phyloP scores from a whole-genome alignment of 2,113 vertebrate species.

The Pao palembangensis region DNA sequence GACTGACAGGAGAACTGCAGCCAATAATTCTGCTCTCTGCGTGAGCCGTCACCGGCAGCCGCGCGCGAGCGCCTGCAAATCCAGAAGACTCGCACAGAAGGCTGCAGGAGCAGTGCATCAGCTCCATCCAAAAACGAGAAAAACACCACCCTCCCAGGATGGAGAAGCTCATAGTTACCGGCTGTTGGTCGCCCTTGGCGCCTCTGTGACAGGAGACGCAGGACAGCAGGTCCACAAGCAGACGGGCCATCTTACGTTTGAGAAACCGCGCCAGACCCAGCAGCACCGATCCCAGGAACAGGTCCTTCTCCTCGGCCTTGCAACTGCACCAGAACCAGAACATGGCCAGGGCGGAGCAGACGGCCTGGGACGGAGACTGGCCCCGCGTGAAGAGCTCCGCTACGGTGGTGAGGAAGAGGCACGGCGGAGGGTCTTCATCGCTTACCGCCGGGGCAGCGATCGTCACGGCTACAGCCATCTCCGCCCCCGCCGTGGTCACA shows the following conservation, averaged over 20 bases:
- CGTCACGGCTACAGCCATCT: slow-evolving; percentile 13
- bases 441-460: slow-evolving; percentile 2
- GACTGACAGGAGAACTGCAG: no score
- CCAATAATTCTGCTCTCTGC: no score
- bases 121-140: background rate
- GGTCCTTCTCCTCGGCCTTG: slow-evolving; percentile 50
- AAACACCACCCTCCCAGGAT: background rate
- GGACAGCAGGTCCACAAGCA: slow-evolving; percentile 52
- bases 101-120: no score
- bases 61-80: no score
- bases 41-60: no score
- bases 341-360: slow-evolving; percentile 63
- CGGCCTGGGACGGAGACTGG: slow-evolving; percentile 47
- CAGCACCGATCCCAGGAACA: slow-evolving; percentile 65
- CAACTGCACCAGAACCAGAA: slow-evolving; percentile 60
- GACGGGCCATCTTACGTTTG: slow-evolving; percentile 58
- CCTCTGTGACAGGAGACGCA: slow-evolving; percentile 62
- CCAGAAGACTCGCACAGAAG: slow-evolving; percentile 1
- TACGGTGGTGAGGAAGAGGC: slow-evolving; percentile 55
- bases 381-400: slow-evolving; percentile 56
- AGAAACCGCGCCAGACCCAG: slow-evolving; percentile 58
- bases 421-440: slow-evolving; percentile 35
- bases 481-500: background rate
- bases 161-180: slow-evolving; percentile 56
- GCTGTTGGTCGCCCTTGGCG: slow-evolving; percentile 36